These are phyloP conservation scores for Globia sparganii DNA, from an alignment of 2,888 invertebrate species.

Conservation along the genomic window DNA sequence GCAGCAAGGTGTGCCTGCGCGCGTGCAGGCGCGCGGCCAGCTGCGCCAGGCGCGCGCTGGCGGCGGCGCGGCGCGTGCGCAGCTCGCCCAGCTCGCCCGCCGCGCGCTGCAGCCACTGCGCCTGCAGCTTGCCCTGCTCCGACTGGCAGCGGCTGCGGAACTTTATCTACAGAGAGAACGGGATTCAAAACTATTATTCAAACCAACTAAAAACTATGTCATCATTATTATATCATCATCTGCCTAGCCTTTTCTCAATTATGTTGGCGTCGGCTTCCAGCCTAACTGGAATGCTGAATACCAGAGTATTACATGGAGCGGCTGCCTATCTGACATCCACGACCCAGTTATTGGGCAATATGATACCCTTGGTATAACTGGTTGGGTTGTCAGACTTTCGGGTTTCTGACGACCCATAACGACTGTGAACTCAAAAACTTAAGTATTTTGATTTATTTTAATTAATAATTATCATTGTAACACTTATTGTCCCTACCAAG, in stretches of 20 bases:
- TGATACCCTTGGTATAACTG: not conserved
- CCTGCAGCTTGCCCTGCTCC: constrained; percentile 95
- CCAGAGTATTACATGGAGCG: not conserved
- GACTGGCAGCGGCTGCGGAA: constrained; percentile 96
- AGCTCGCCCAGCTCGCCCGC: constrained; percentile 94
- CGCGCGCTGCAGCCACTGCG: constrained; percentile 94
- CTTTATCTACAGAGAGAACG: constrained; percentile 87
- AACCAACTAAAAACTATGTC: not conserved
- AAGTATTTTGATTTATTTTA: not conserved
- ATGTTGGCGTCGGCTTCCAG: not conserved
- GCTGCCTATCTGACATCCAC: not conserved
- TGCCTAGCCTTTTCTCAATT: not conserved
- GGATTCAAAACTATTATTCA: not conserved
- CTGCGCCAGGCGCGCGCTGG: constrained; percentile 95
- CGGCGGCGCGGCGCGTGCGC: constrained; percentile 95
- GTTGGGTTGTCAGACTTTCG: not conserved
- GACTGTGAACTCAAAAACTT: not conserved
- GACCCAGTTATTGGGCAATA: not conserved
- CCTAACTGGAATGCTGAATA: no score
- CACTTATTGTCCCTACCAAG: not conserved
- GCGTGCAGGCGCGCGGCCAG: constrained; percentile 95
- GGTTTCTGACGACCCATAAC: not conserved
- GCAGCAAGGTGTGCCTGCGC: constrained; percentile 95
- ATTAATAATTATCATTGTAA: not conserved
- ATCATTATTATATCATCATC: not conserved